Conservation (phyloP, 2,797 vertebrate species). For the Darevskia nairensis region DNA sequence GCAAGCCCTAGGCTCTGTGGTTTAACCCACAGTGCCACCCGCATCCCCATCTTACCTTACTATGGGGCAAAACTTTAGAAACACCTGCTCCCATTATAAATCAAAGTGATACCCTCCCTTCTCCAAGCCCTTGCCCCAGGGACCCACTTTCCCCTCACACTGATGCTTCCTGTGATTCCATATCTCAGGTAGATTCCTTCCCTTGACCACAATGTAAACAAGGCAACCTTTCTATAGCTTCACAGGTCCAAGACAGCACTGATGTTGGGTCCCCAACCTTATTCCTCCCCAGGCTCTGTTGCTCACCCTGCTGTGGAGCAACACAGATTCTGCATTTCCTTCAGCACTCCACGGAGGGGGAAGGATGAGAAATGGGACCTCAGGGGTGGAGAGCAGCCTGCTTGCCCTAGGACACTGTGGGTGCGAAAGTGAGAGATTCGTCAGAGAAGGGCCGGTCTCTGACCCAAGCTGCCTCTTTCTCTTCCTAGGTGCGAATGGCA, state of each 20-base stretch:
- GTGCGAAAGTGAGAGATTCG: neutral
- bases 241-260: neutral
- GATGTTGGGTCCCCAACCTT: neutral
- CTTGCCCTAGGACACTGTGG: neutral
- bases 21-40: too few relatives aligned
- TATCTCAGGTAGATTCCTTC: neutral
- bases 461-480: neutral
- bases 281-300: neutral
- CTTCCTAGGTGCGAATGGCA: slow-evolving; percentile 65
- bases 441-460: neutral
- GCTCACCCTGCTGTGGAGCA: neutral
- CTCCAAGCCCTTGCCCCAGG: neutral
- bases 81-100: neutral
- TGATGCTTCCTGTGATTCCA: neutral
- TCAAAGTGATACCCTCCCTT: neutral
- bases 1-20: too few relatives aligned
- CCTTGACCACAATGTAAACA: neutral
- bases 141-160: neutral
- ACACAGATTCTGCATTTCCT: neutral
- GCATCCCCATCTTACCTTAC: neutral
- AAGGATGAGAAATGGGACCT: neutral
- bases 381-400: neutral
- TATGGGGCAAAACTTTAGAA: neutral
- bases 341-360: neutral
- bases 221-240: neutral